These are phyloP conservation scores for Muscicapa striata DNA, from an alignment of 2,797 vertebrate genomes.

Conservation along the genomic window DNA sequence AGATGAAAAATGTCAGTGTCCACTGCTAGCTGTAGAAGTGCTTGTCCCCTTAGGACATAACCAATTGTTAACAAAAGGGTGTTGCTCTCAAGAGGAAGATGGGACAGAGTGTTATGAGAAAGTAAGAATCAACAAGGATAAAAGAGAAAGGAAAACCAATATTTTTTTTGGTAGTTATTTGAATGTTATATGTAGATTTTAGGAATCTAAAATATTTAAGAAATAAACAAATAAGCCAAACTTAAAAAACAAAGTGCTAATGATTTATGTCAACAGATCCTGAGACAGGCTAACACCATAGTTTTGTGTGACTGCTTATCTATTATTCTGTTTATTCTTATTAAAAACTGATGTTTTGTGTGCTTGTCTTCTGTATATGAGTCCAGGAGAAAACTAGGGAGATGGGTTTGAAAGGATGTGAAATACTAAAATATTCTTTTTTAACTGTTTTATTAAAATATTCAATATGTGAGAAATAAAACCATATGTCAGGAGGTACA, in stretches of 20 bases:
- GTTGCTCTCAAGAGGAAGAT: neutral
- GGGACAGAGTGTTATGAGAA: neutral
- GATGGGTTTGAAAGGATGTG: neutral
- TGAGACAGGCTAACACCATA: neutral
- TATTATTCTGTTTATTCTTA: slow-evolving; percentile 65
- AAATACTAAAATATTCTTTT: neutral
- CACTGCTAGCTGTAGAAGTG: neutral
- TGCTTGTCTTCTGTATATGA: neutral
- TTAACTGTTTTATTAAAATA: neutral
- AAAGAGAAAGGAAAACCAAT: neutral
- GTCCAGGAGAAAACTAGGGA: neutral
- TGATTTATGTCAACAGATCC: slow-evolving; percentile 35
- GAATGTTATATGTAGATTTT: neutral
- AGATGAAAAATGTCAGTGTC: neutral
- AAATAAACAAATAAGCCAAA: slow-evolving; percentile 48
- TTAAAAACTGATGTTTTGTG: neutral
- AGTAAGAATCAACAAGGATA: neutral
- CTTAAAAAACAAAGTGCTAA: slow-evolving; percentile 34
- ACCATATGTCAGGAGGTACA: neutral
- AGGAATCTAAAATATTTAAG: slow-evolving; percentile 25
- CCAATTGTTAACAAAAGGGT: neutral
- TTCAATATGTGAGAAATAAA: neutral
- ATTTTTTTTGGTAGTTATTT: neutral
- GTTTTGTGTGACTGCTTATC: neutral
- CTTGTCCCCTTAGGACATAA: neutral